Evolutionary conservation across 2,888 invertebrate genomes (phyloP).

Genomic region (Callimorpha dominula): DNA sequence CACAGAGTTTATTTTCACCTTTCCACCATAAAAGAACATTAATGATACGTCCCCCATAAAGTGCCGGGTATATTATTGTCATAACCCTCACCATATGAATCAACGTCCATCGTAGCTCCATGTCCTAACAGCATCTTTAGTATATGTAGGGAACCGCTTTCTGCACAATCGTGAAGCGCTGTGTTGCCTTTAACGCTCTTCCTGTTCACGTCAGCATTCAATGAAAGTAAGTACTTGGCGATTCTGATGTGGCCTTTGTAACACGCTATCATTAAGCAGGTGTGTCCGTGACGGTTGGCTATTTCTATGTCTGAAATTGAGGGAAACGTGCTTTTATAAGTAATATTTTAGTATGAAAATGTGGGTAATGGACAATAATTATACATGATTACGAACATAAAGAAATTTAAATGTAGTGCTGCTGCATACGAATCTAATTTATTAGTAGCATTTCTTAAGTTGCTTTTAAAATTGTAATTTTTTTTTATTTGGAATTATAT

Average conservation of each 20-base stretch:
- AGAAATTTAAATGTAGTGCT: not conserved
- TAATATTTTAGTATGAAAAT: not conserved
- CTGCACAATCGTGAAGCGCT: slow-evolving; percentile 99
- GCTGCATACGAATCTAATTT: not conserved
- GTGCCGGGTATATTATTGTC: not conserved
- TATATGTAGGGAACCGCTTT: slow-evolving; percentile 97
- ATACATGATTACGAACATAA: not conserved
- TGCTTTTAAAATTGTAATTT: not conserved
- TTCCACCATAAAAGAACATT: too few relatives aligned
- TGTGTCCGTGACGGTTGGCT: slow-evolving; percentile 98
- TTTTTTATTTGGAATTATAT: not conserved
- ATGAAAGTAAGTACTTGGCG: slow-evolving; percentile 94
- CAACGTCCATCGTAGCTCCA: slow-evolving; percentile 97
- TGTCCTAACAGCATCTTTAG: slow-evolving; percentile 94
- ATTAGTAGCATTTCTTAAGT: not conserved
- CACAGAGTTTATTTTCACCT: too few relatives aligned
- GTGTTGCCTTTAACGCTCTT: slow-evolving; percentile 98
- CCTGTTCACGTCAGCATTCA: slow-evolving; percentile 96
- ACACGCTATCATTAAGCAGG: slow-evolving; percentile 99
- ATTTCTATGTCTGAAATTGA: slow-evolving; percentile 94
- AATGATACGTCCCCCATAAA: not conserved
- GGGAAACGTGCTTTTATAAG: slow-evolving; percentile 9
- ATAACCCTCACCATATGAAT: slow-evolving; percentile 92
- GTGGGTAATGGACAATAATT: not conserved
- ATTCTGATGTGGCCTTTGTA: slow-evolving; percentile 97